Conservation (phyloP, 2,797 vertebrate genomes). For the Myioborus miniatus region DNA sequence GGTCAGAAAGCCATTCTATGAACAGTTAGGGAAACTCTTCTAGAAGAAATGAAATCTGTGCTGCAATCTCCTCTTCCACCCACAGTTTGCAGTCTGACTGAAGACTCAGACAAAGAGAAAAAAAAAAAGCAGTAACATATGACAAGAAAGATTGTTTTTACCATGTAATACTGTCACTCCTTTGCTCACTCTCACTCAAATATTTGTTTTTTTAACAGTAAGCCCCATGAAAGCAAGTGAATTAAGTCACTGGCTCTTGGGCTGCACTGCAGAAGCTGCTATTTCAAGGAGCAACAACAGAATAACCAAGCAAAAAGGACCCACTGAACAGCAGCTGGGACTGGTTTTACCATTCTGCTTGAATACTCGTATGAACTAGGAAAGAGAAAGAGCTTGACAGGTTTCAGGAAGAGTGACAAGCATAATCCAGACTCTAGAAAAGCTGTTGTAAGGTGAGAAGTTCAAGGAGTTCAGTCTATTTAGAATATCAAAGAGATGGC, state of each 20-base stretch:
- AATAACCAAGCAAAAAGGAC: not conserved
- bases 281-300: not conserved
- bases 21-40: not conserved
- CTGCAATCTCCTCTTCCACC: not conserved
- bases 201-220: not conserved
- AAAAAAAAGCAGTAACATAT: not conserved
- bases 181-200: not conserved
- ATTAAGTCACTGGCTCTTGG: not conserved
- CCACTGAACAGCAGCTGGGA: not conserved
- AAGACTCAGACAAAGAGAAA: not conserved
- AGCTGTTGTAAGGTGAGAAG: conserved; percentile 4
- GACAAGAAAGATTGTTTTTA: not conserved
- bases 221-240: not conserved
- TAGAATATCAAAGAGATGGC: not conserved
- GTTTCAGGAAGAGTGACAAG: not conserved
- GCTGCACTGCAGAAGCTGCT: not conserved
- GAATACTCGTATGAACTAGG: not conserved
- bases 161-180: not conserved
- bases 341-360: not conserved
- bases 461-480: conserved; percentile 19
- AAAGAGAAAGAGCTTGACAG: not conserved
- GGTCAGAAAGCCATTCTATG: not conserved
- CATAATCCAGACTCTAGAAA: not conserved
- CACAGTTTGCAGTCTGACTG: not conserved
- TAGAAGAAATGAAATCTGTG: not conserved